Base-by-base conservation (phyloP, 2,888 invertebrate genomes). In the Athripsodes cinereus region DNA sequence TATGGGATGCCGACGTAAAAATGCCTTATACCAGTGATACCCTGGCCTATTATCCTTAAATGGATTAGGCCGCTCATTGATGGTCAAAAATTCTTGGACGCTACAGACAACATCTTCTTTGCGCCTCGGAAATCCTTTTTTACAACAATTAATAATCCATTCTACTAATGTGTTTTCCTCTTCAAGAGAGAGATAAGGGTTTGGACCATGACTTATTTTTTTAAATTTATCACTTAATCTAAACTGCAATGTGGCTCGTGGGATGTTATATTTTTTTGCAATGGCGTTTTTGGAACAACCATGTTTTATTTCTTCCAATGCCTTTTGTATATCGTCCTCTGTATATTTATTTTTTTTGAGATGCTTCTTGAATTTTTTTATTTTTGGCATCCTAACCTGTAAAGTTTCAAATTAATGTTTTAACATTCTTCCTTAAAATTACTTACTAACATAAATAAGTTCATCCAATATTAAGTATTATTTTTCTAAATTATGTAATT, bases 1-100 rank as follows among this genome's bases (percentile, higher is more conserved):
- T 13, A 46, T 46, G 46, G 46, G 16, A 46, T 46, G 46, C 46
- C 46, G 46, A 46, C 46, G 46, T 46, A 46, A 46, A 46, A 46
- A 46, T 46, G 46, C 46, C 16, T 46, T 46, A 46, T 46, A 46
- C 46, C 46, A 46, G 16, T 46, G 46, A 46, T 16, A 46, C 46
- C 46, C 46, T 16, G 46, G 46, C 46, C 46, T 46, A 18, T 46
- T 46, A 46, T 46, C 46, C 16, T 46, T 46, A 46, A 46, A 46
- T 46, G 46, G 46, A 46, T 46, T 46, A 46, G 46, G 46, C 11
- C 46, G 46, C 8, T 46, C 46, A 46, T 16, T 46, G 46, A 46
- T 46, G 46, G 46, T 46, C 46, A 46, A 46, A 46, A 46, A 46
- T 46, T 46, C 46, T 16, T 46, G 46, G 16, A 46, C 46, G 46